Conservation (phyloP, 92 coral and sea anemone genomes). For the Epizoanthus ramosus region DNA sequence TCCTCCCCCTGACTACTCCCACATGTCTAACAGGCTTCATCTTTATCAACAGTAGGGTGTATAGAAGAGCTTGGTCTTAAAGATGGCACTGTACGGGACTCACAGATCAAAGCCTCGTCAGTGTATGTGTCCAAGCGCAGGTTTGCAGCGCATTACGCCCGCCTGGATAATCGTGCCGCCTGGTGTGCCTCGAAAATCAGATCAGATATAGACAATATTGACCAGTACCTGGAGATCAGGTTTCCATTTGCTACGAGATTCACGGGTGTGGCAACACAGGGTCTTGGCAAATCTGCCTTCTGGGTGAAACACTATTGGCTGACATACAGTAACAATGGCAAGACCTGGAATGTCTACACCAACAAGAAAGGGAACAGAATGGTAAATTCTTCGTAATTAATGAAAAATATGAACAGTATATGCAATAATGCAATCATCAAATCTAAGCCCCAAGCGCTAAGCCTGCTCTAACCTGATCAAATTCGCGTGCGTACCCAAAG, state of each 20-base stretch:
- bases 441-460: too few relatives aligned
- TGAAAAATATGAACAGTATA: too few relatives aligned
- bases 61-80: slow-evolving; percentile 23
- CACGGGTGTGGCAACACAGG: slow-evolving; percentile 35
- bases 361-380: slow-evolving; percentile 31
- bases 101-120: slow-evolving; percentile 37
- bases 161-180: slow-evolving; percentile 17
- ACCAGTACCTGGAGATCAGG: slow-evolving; percentile 34
- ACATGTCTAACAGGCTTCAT: too few relatives aligned
- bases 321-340: slow-evolving; percentile 23
- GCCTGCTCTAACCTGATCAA: too few relatives aligned
- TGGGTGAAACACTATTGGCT: slow-evolving; percentile 40
- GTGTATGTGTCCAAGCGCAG: slow-evolving; percentile 16
- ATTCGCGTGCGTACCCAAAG: too few relatives aligned
- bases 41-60: slow-evolving; percentile 15
- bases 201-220: slow-evolving; percentile 32
- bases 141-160: slow-evolving; percentile 16
- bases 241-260: slow-evolving; percentile 26
- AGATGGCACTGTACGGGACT: slow-evolving; percentile 24
- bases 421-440: too few relatives aligned
- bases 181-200: slow-evolving; percentile 40
- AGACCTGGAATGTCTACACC: slow-evolving; percentile 25
- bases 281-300: not conserved
- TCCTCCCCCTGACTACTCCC: too few relatives aligned
- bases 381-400: slow-evolving; percentile 6